phyloP scores from a whole-genome alignment of 2,797 vertebrate species.

The Eulemur rubriventer region DNA sequence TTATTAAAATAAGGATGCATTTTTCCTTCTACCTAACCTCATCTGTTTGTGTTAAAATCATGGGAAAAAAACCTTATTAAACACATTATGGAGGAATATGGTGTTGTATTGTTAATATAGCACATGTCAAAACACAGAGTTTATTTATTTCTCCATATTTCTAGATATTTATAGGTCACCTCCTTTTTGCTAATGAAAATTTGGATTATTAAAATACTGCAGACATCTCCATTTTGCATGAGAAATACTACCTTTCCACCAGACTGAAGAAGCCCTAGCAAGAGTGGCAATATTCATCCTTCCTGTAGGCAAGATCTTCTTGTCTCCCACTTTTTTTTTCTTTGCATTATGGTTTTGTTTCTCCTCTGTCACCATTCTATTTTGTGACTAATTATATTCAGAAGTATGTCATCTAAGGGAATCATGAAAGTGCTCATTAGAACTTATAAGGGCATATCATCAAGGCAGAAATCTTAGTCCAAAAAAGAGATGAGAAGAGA shows the following conservation, averaged over 20 bases:
- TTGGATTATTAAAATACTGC: background rate
- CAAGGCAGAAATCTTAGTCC: background rate
- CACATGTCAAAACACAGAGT: background rate
- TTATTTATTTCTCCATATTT: constrained; percentile 18
- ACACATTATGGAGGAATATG: rapidly evolving
- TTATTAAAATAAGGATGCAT: constrained; percentile 16
- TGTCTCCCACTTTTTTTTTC: background rate
- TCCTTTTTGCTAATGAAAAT: background rate
- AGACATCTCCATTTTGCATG: background rate
- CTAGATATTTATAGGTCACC: background rate
- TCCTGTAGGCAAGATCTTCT: background rate
- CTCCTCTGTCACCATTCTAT: background rate
- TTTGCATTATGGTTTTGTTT: background rate
- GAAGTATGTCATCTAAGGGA: background rate
- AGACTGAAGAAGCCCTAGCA: background rate
- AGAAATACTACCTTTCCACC: background rate
- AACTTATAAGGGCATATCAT: background rate
- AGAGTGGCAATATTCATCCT: background rate
- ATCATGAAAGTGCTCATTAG: background rate
- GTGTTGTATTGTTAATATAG: background rate
- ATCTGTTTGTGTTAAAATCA: constrained; percentile 11
- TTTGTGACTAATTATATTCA: background rate
- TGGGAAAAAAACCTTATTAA: background rate
- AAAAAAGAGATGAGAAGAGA: background rate
- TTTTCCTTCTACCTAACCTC: background rate